Evolutionary conservation across 2,113 vertebrate genomes (phyloP).

Genomic region (Paedocypris sp.): DNA sequence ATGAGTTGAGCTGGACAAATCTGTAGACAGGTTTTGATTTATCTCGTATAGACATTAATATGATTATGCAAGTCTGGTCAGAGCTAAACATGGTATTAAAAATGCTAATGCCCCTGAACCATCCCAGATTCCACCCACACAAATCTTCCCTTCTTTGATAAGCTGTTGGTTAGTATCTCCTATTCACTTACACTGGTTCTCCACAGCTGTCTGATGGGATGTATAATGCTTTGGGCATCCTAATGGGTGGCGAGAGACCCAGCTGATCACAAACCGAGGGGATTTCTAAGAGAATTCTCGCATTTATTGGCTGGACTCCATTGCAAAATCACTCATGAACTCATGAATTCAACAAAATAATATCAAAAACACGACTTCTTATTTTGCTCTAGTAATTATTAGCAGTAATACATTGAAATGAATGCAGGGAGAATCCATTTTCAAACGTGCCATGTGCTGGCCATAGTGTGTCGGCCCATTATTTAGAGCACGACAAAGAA

Average conservation of each 20-base stretch:
- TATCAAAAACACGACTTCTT: too few species aligned
- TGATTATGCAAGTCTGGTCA: slow-evolving; percentile 25
- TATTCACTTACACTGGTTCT: background rate
- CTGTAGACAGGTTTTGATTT: background rate
- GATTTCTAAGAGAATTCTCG: slow-evolving; percentile 37
- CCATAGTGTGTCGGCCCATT: background rate
- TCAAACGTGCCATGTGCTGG: slow-evolving; percentile 4
- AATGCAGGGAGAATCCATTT: background rate
- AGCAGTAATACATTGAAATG: too few species aligned
- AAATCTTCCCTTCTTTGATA: background rate
- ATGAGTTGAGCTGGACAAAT: background rate
- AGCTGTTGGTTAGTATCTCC: background rate
- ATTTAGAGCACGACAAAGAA: slow-evolving; percentile 2
- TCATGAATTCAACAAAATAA: too few species aligned
- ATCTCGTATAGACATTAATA: slow-evolving; percentile 15
- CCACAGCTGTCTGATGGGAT: background rate
- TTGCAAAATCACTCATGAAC: slow-evolving; percentile 21
- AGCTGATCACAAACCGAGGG: slow-evolving; percentile 16
- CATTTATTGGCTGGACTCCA: background rate
- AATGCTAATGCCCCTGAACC: background rate
- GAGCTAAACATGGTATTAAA: slow-evolving; percentile 25
- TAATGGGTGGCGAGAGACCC: background rate
- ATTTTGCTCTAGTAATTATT: too few species aligned
- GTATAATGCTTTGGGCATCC: slow-evolving; percentile 12
- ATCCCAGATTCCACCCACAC: slow-evolving; percentile 4